Base-by-base conservation (phyloP, 2,113 vertebrate genomes). In the Podarcis raffonei region DNA sequence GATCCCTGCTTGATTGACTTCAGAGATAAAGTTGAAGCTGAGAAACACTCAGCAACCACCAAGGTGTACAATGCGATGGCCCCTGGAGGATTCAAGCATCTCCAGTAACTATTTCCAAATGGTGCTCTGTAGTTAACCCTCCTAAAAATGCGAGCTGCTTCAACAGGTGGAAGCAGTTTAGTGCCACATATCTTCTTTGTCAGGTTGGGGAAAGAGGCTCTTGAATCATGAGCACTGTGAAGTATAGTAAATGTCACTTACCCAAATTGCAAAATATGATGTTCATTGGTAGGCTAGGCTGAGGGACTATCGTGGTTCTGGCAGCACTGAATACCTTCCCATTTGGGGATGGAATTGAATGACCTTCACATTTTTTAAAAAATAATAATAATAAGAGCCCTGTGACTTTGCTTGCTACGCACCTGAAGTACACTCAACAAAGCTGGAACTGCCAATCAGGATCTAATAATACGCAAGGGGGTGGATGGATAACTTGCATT, bases 31-130 rank as follows among this genome's bases (percentile, higher is more conserved):
- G 88, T 91, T 93, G 93, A 96, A 96, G 90, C 94, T 93, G 91
- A 77, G 85, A 95, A 95, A 89, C 87, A 83, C 84, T 94, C 93
- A 94, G 89, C 90, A 94, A 91, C 91, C 93, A 93, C 92, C 30
- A 94, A 96, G 92, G 93, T 94, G 90, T 88, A 94, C 66, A 88
- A 84, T 39, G 89, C 89, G 92, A 18, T 71, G 27, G 91, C n/a
- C 92, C 87, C 83, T 6, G 89, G 95, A 96, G 93, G 89, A 94
- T 84, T 93, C 90, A 95, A 89, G 88, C 68, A 92, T 96, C 95
- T 95, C 89, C 87, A 86, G 83, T 96, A 97, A 96, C 94, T 85
- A 88, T 92, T 97, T 97, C 96, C 96, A 97, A 97, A 97, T 96
- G 94, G 94, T 92, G 93, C 93, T 96, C 95, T 77, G 87, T 48